Evolutionary conservation across 2,797 vertebrate species (phyloP).

Genomic region (Paguma larvata): DNA sequence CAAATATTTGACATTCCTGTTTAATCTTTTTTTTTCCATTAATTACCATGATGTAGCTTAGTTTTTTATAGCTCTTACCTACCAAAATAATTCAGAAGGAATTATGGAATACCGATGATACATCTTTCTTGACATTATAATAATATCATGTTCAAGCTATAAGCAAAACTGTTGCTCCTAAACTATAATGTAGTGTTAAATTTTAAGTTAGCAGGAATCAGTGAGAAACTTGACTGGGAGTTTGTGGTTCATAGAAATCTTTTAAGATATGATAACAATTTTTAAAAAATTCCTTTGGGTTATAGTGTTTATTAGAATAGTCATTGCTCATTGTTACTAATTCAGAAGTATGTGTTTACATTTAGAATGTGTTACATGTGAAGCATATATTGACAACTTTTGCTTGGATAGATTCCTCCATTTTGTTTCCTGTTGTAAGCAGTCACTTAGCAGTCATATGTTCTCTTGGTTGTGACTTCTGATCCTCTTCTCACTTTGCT

Average conservation of each 20-base stretch:
- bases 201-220: background rate
- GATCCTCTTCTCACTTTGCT: background rate
- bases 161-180: slow-evolving; percentile 9
- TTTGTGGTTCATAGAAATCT: background rate
- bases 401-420: background rate
- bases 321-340: background rate
- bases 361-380: background rate
- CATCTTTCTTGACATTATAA: slow-evolving; percentile 47
- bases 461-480: background rate
- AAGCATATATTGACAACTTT: background rate
- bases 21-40: background rate
- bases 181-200: background rate
- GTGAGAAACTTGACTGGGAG: background rate
- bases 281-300: background rate
- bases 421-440: background rate
- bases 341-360: background rate
- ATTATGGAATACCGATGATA: background rate
- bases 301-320: background rate
- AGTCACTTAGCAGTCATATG: background rate
- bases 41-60: slow-evolving; percentile 41
- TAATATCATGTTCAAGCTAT: background rate
- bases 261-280: background rate
- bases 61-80: slow-evolving; percentile 44
- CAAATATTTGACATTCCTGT: slow-evolving; percentile 66
- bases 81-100: slow-evolving; percentile 25